These are phyloP conservation scores for Coptodon bakossiorum DNA, from an alignment of 2,113 vertebrate genomes.

Conservation along the genomic window DNA sequence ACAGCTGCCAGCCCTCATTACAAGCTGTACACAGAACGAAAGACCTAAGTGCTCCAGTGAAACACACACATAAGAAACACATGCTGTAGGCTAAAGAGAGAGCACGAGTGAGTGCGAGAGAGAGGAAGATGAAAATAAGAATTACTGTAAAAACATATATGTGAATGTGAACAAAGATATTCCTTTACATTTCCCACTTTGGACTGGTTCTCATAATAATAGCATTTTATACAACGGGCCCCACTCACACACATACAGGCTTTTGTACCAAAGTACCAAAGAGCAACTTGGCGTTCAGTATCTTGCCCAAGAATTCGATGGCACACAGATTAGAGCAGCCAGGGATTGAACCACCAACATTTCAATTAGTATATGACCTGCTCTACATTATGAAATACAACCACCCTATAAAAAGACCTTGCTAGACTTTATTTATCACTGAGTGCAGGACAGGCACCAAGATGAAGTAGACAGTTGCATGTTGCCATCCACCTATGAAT, in stretches of 20 bases:
- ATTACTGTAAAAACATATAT: not conserved
- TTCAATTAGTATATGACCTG: not conserved
- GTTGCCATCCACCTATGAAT: not conserved
- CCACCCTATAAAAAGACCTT: not conserved
- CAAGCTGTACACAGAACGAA: slow-evolving; percentile 23
- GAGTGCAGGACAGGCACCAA: not conserved
- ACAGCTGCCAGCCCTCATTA: slow-evolving; percentile 58
- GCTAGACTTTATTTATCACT: not conserved
- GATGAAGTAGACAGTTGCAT: not conserved
- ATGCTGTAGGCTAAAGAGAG: slow-evolving; percentile 9
- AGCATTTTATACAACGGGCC: not conserved
- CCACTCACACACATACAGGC: not conserved
- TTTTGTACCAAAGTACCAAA: not conserved
- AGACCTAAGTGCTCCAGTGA: slow-evolving; percentile 48
- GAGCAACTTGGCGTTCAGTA: not conserved
- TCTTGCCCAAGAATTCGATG: not conserved
- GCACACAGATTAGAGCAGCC: not conserved
- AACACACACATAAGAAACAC: not conserved
- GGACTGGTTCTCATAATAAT: not conserved
- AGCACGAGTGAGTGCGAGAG: not conserved
- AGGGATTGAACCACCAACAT: not conserved
- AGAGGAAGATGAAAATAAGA: not conserved
- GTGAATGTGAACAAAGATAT: not conserved
- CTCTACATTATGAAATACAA: not conserved
- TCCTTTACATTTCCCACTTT: not conserved